Evolutionary conservation across 2,113 vertebrate genomes (phyloP), one percentile per base, ranked within the genome.

Genomic region (Sceloporus tristichus): DNA sequence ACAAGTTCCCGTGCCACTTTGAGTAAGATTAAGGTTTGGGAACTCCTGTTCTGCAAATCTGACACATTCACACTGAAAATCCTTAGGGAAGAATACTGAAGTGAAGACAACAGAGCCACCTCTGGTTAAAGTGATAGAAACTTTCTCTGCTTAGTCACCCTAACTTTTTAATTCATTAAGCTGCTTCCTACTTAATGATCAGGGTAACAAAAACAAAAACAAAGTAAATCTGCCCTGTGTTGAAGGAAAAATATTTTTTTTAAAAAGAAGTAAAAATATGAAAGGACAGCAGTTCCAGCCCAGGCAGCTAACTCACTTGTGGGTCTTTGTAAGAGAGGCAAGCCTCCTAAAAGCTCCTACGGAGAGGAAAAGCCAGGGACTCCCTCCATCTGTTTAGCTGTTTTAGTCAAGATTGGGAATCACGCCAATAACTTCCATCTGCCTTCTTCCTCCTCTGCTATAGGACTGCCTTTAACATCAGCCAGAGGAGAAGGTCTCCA

Each of bases 391-490:
- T 25, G 48, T 48, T 48, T 48, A 29, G 74, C 11, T 25, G 48
- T 48, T 48, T 48, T 19, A 65, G 1, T 56, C 54, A 77, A 29
- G 7, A 34, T 56, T n/a, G 85, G 87, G 89, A 73, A 77, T 5
- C 38, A 4, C 0, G 89, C 92, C 91, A 92, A 85, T 19, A 2
- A 75, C 56, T 14, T 53, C 9, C 54, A 13, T 9, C 9, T 10
- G 4, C 8, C 21, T 65, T 53, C 85, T 75, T 73, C 84, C 89
- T 88, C 54, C 38, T 1, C 38, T 85, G 68, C 87, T 86, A 23
- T 86, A 79, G 73, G 80, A 87, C n/a, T 21, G 79, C 65, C 59
- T 90, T 91, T 74, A 87, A 84, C 84, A 54, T 84, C 78, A 91
- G 88, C 83, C 66, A 42, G 85, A 81, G 27, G 85, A 86, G 29